phyloP scores from a whole-genome alignment of 2,888 invertebrate genomes.

The Spodoptera exigua region DNA sequence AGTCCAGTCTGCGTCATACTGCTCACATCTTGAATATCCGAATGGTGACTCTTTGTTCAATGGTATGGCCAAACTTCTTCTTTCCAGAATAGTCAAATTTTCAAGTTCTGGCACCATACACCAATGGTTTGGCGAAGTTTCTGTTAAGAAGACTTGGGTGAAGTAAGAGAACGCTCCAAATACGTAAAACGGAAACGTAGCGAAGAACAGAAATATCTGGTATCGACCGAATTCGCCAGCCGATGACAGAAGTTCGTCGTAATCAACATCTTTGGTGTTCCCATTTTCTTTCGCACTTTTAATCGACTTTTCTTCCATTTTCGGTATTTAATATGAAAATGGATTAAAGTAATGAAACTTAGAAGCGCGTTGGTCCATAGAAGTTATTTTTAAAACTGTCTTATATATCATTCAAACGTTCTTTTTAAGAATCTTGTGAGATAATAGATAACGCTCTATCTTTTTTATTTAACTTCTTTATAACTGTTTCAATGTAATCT shows the following conservation, averaged over 20 bases:
- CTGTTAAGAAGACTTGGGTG: slow-evolving; percentile 75
- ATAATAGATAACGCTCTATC: slow-evolving; percentile 26
- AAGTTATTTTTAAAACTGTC: slow-evolving; percentile 18
- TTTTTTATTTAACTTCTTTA: slow-evolving; percentile 22
- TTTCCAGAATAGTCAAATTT: slow-evolving; percentile 69
- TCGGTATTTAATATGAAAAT: background rate
- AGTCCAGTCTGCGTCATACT: slow-evolving; percentile 75
- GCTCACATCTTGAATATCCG: slow-evolving; percentile 75
- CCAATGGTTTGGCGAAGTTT: slow-evolving; percentile 76
- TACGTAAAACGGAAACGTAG: slow-evolving; percentile 73
- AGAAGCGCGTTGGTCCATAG: background rate
- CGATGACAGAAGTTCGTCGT: slow-evolving; percentile 70
- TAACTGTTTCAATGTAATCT: slow-evolving; percentile 8
- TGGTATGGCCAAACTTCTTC: slow-evolving; percentile 72
- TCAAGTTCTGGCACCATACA: slow-evolving; percentile 76
- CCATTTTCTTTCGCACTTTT: background rate
- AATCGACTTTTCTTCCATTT: slow-evolving; percentile 24
- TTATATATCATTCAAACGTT: slow-evolving; percentile 11
- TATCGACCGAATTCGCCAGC: slow-evolving; percentile 78
- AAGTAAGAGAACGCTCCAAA: slow-evolving; percentile 74
- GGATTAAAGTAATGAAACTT: background rate
- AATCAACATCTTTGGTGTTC: slow-evolving; percentile 58
- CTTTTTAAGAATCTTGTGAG: slow-evolving; percentile 25
- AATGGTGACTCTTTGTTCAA: slow-evolving; percentile 61
- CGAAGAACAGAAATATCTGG: slow-evolving; percentile 70